phyloP scores from a whole-genome alignment of 2,113 vertebrate species.

The Zapornia atra region DNA sequence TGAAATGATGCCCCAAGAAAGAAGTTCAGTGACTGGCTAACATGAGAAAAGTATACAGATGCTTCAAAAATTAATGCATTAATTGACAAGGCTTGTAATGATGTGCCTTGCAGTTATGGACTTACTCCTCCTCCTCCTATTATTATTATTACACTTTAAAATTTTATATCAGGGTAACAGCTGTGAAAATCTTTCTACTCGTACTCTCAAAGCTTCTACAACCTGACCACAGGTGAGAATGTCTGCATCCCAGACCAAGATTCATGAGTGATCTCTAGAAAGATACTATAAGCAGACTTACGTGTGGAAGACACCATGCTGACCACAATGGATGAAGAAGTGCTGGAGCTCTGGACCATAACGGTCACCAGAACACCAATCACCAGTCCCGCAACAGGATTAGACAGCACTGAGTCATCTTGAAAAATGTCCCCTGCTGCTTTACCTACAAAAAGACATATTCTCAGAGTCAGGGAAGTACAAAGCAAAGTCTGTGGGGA shows the following conservation, averaged over 20 bases:
- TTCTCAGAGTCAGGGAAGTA: not conserved
- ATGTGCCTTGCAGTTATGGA: not conserved
- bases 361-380: constrained; percentile 96
- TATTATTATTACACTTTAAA: not conserved
- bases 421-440: constrained; percentile 93
- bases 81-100: not conserved
- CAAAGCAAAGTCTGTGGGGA: not conserved
- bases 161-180: not conserved
- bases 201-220: not conserved
- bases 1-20: not conserved
- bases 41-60: not conserved
- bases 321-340: constrained; percentile 94
- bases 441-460: constrained; percentile 81
- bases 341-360: constrained; percentile 95
- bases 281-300: constrained; percentile 72
- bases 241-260: not conserved
- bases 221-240: not conserved
- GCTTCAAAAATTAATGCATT: not conserved
- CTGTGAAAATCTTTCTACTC: not conserved
- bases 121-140: not conserved
- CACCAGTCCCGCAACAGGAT: constrained; percentile 91
- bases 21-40: not conserved
- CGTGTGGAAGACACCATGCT: constrained; percentile 96
- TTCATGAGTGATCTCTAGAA: not conserved
- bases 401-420: constrained; percentile 87